Conservation (phyloP, 2,797 vertebrate genomes). For the Semotilus atromaculatus region DNA sequence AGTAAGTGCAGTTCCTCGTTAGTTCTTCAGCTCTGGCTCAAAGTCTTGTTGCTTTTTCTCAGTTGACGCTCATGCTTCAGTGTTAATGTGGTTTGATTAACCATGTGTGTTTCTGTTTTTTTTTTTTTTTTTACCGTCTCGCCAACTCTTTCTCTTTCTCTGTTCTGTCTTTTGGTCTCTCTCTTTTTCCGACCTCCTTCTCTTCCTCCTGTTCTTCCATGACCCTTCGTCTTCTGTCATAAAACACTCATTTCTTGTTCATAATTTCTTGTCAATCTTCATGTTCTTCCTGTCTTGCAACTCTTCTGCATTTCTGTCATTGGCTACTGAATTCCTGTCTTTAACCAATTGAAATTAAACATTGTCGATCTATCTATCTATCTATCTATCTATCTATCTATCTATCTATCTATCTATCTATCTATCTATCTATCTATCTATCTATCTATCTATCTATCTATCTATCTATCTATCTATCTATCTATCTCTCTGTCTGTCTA, state of each 20-base stretch:
- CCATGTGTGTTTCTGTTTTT: conserved; percentile 69
- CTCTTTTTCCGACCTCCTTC: conserved; percentile 5
- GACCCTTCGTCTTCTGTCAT: background rate
- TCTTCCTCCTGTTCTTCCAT: conserved; percentile 17
- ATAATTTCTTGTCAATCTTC: background rate
- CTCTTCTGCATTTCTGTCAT: background rate
- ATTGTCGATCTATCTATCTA: background rate
- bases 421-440: background rate
- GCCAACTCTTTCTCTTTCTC: conserved; percentile 57
- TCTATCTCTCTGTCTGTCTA: conserved; percentile 58
- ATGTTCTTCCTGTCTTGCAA: background rate
- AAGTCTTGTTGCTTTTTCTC: conserved; percentile 48
- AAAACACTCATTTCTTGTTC: background rate
- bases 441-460: background rate
- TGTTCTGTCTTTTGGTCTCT: conserved; percentile 20
- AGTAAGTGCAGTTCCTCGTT: background rate
- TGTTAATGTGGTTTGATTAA: conserved; percentile 69
- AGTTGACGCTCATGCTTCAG: conserved; percentile 50
- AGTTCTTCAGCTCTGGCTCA: conserved; percentile 35
- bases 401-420: background rate
- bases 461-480: background rate
- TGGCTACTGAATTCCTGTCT: background rate
- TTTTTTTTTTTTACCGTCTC: conserved; percentile 63
- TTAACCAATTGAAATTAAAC: background rate
- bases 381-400: background rate